Base-by-base conservation (phyloP, 1,140 invertebrate species). In the Drosophila chauvacae region DNA sequence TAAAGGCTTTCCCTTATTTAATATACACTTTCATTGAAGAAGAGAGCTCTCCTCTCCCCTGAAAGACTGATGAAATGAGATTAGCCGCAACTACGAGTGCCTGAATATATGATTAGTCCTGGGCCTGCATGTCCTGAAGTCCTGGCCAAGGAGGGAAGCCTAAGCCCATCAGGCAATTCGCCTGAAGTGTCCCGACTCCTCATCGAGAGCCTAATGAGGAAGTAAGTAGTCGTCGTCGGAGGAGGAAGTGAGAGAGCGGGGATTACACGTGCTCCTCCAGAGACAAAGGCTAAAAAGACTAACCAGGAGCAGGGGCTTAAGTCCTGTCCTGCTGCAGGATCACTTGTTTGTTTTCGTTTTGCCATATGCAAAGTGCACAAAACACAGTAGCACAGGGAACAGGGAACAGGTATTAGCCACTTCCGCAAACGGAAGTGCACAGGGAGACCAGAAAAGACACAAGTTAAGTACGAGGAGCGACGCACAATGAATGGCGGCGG, bases 391-490 rank as follows among this genome's bases (percentile, higher is more conserved):
- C 58, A 44, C 30, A 30, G n/a, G 62, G 51, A 28, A 28, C 30
- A 30, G n/a, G 62, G 51, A 47, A 77, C 55, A 65, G 45, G 65
- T 47, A 82, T 72, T 72, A 70, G 70, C 50, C 74, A 79, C 77
- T 79, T 79, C 77, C 77, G 68, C 47, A 62, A 72, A 65, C 77
- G 77, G 77, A 79, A 78, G 74, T 79, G 59, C 53, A 35, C 41
- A 66, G 41, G 35, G 30, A 63, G 50, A 72, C 28, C 55, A 55
- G 23, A 68, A 56, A 69, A 73, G 56, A 87, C 85, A 88, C 84
- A 88, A 88, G 84, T 80, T 87, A 87, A 88, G 84, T 87, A 80
- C 68, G 30, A 11, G 51, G 33, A 45, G 20, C 26, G 55, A 70
- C 7, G 69, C 65, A 60, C 70, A 69, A 70, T 70, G 66, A 69